Base-by-base conservation (phyloP, 2,113 vertebrate species). In the Mustela nigripes region DNA sequence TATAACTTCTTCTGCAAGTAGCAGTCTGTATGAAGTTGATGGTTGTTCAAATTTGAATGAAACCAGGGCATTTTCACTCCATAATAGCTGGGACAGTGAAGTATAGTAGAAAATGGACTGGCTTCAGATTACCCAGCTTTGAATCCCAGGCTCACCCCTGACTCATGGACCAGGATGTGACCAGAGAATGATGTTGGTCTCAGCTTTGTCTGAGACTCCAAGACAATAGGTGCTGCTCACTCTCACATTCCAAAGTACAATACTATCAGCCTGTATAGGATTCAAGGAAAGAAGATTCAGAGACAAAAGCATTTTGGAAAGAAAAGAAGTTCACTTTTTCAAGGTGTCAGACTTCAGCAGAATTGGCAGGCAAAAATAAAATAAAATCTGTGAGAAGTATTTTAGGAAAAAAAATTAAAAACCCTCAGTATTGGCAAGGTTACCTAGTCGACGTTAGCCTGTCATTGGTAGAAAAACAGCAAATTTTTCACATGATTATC, bases 301-400 rank as follows among this genome's bases (percentile, higher is more conserved):
- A 89, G 48, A 89, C 31, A 86, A 69, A 95, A 94, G 31, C 74
- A 63, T 56, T 78, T n/a, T 42, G 42, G 39, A 71, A n/a, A 86
- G n/a, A 74, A 97, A 58, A 84, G 18, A 69, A 56, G 21, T 45
- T 53, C 56, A 42, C 45, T 85, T 67, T 85, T 42, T 89, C 65
- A 81, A 71, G 60, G 5, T 58, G 31, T 80, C 42, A 28, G 39
- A 42, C 22, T 89, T 89, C 48, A 81, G 65, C 92, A 88, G 14
- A 45, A 63, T 28, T 7, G 67, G 4, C 15, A 50, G 82, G 24
- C 18, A 89, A 81, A 97, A 92, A 89, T 16, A 69, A 89, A 76
- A 36, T 12, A 12, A 84, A 96, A 96, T 62, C 67, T 9, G 4
- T 19, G 48, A 69, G 21, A 69, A 65, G 9, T 36, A 89, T 28